These are phyloP conservation scores for Galeopterus variegatus DNA, from an alignment of 2,113 vertebrate genomes.

Conservation along the genomic window DNA sequence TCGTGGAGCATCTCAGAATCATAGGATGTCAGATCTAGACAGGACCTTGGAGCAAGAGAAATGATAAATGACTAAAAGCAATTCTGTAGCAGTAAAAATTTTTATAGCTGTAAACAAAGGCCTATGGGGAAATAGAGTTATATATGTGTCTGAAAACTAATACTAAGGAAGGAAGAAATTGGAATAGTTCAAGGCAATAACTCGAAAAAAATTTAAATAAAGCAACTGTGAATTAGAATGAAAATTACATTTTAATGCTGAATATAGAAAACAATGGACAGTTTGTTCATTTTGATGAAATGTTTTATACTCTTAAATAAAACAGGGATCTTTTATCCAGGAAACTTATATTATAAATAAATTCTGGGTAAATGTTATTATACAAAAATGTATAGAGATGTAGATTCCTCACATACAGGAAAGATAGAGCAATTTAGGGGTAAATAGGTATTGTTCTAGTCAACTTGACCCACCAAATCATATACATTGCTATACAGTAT, in stretches of 20 bases:
- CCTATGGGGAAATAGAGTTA: conserved; percentile 53
- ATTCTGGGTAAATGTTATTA: conserved; percentile 27
- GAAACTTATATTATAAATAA: conserved; percentile 29
- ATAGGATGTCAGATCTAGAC: conserved; percentile 37
- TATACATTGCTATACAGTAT: neutral
- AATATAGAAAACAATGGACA: conserved; percentile 39
- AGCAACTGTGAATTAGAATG: conserved; percentile 56
- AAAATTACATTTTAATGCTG: conserved; percentile 17
- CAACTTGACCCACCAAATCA: neutral
- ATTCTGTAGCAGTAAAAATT: conserved; percentile 60
- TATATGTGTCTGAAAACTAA: conserved; percentile 66
- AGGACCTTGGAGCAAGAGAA: conserved; percentile 53
- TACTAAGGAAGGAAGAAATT: conserved; percentile 65
- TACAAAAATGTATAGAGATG: conserved; percentile 37
- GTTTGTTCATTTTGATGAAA: conserved; percentile 59
- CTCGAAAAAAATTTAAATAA: neutral
- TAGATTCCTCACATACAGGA: neutral
- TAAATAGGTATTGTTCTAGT: neutral
- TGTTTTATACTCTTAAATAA: conserved; percentile 53
- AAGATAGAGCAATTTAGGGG: neutral
- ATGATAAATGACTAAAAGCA: conserved; percentile 50
- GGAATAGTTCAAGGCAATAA: conserved; percentile 58
- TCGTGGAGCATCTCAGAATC: conserved; percentile 52
- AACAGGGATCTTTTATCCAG: conserved; percentile 27
- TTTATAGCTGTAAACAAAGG: conserved; percentile 61